Conservation (phyloP, 2,888 invertebrate genomes). For the Agapetus fuscipes region DNA sequence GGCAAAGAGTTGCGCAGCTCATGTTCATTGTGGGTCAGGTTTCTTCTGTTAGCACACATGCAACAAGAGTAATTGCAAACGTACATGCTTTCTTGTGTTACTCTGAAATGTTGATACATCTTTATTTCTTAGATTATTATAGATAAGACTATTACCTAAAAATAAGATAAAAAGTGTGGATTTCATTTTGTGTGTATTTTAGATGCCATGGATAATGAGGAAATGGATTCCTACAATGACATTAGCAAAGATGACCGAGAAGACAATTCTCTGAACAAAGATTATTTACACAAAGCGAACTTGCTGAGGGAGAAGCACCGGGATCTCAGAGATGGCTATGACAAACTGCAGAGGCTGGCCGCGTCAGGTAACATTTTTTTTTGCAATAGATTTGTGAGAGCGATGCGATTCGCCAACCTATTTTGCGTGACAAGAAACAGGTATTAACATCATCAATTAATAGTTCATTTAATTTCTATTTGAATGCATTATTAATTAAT, state of each 20-base stretch:
- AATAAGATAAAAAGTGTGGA: no score
- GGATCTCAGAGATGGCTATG: slow-evolving; percentile 68
- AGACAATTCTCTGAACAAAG: slow-evolving; percentile 45
- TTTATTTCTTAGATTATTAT: no score
- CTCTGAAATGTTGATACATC: no score
- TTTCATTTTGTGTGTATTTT: slow-evolving; percentile 3
- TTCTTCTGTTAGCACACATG: slow-evolving; percentile 1
- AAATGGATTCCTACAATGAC: slow-evolving; percentile 62
- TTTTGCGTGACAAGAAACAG: no score
- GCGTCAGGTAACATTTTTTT: slow-evolving; percentile 45
- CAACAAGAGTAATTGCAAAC: background rate
- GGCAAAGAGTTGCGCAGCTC: slow-evolving; percentile 6
- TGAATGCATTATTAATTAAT: no score
- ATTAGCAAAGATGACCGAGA: slow-evolving; percentile 49
- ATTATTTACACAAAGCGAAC: slow-evolving; percentile 59
- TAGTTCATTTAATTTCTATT: no score
- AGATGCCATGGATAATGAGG: slow-evolving; percentile 68
- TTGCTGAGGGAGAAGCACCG: slow-evolving; percentile 63
- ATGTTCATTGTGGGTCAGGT: slow-evolving; percentile 7
- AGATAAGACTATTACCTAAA: no score
- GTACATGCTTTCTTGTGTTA: no score
- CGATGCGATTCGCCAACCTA: background rate
- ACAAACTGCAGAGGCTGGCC: slow-evolving; percentile 62
- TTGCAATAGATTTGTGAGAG: no score
- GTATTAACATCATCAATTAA: no score